Conservation (phyloP, 2,888 invertebrate genomes). For the Coleophora deauratella region DNA sequence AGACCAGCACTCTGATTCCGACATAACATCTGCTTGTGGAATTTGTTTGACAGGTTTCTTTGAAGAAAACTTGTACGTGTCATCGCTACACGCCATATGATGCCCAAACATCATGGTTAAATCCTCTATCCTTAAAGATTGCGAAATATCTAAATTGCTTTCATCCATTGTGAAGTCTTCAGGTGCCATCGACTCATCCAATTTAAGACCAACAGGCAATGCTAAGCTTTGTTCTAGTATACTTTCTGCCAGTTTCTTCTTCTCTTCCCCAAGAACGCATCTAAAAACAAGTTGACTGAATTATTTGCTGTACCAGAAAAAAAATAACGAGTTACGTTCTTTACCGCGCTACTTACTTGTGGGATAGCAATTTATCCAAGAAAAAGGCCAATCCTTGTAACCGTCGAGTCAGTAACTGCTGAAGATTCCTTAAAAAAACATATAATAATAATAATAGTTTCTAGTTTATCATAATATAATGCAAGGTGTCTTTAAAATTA, state of each 20-base stretch:
- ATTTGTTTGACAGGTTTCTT: constrained; percentile 33
- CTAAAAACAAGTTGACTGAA: constrained; percentile 24
- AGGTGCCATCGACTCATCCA: constrained; percentile 63
- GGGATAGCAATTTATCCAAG: constrained; percentile 76
- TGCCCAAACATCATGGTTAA: constrained; percentile 66
- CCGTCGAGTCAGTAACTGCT: constrained; percentile 71
- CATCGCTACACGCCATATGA: constrained; percentile 46
- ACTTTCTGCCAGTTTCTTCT: constrained; percentile 62
- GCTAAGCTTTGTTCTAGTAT: constrained; percentile 66
- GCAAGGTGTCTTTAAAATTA: neutral
- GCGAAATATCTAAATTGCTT: constrained; percentile 58
- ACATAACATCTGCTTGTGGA: constrained; percentile 51
- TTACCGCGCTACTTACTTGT: constrained; percentile 60
- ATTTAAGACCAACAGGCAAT: constrained; percentile 58
- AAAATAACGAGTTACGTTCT: neutral
- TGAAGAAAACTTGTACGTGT: constrained; percentile 29
- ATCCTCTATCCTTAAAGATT: constrained; percentile 58
- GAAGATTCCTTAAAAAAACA: constrained; percentile 51
- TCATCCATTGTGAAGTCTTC: constrained; percentile 63
- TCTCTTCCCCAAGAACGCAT: constrained; percentile 66
- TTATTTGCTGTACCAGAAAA: neutral
- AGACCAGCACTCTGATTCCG: constrained; percentile 90
- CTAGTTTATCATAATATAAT: neutral
- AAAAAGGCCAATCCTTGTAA: constrained; percentile 79
- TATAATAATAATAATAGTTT: neutral